These are phyloP conservation scores for Terrapene triunguis DNA, from an alignment of 2,113 vertebrate genomes.

Conservation along the genomic window DNA sequence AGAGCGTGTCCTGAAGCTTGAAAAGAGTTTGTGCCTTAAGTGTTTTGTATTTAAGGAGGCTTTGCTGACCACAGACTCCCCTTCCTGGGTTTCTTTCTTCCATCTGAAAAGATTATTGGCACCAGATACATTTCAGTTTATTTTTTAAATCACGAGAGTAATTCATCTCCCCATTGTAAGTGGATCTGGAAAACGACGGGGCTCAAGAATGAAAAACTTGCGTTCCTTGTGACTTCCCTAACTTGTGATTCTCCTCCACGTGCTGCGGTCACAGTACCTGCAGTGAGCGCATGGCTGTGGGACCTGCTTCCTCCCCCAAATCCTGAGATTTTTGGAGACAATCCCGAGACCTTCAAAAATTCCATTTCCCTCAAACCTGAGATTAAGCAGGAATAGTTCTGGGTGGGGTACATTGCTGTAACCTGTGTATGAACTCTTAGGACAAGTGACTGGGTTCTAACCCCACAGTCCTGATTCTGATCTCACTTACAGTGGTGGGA, in stretches of 20 bases:
- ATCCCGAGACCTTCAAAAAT: neutral
- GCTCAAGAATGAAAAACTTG: neutral
- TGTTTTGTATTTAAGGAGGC: neutral
- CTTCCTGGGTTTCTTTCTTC: slow-evolving; percentile 12
- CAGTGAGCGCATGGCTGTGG: neutral
- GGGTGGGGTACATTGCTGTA: neutral
- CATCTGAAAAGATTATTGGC: neutral
- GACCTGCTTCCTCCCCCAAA: neutral
- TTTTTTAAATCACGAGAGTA: neutral
- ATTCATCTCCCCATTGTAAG: neutral
- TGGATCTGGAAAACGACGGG: neutral
- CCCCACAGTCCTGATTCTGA: neutral
- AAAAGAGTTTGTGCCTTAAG: neutral
- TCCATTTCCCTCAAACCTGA: neutral
- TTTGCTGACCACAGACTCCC: fast-evolving
- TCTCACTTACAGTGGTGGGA: neutral
- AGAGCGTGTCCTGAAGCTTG: neutral
- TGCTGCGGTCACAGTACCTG: neutral
- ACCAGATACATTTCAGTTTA: neutral
- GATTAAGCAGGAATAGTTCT: neutral
- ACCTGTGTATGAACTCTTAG: neutral
- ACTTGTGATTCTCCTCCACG: neutral
- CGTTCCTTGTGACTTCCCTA: neutral
- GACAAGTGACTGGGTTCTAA: neutral
- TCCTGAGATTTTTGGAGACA: neutral